phyloP scores from a whole-genome alignment of 2,797 vertebrate genomes.

The Alectoris magna region DNA sequence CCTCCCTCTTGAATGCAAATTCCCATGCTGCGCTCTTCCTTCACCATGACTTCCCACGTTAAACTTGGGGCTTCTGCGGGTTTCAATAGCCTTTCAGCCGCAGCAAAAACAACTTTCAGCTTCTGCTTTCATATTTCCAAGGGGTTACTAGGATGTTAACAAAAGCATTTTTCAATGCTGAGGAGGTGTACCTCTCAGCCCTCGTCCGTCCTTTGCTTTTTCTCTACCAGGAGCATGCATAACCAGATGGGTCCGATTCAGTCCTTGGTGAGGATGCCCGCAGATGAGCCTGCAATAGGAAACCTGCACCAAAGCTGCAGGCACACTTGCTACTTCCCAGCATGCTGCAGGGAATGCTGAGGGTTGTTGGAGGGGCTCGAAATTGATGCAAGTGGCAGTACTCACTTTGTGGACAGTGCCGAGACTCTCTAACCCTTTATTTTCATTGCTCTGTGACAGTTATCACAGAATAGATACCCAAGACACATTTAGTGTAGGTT shows the following conservation, averaged over 20 bases:
- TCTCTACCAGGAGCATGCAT: not conserved
- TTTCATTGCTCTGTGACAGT: slow-evolving; percentile 3
- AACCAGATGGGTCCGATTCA: not conserved
- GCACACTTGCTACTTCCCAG: not conserved
- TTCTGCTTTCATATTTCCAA: not conserved
- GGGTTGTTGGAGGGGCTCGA: not conserved
- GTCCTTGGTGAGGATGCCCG: not conserved
- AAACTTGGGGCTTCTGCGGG: not conserved
- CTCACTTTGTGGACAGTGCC: slow-evolving; percentile 12
- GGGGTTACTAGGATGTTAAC: not conserved
- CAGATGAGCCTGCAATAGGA: not conserved
- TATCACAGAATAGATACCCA: not conserved
- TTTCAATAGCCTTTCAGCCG: slow-evolving; percentile 34
- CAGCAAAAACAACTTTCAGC: not conserved
- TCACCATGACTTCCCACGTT: slow-evolving; percentile 57
- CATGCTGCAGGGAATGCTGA: not conserved
- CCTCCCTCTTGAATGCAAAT: slow-evolving; percentile 49
- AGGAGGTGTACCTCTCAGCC: not conserved
- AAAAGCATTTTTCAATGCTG: not conserved
- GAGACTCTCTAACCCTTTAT: slow-evolving; percentile 50
- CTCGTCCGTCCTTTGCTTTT: not conserved
- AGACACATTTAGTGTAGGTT: slow-evolving; percentile 18
- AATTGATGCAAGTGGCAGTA: not conserved
- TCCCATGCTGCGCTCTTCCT: slow-evolving; percentile 47
- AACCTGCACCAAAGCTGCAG: not conserved